Percentiles rank a stretch among this genome's conserved stretches.
Evolutionary conservation across 2,797 vertebrate genomes (phyloP).

Genomic region (Halcyon leucocephala): DNA sequence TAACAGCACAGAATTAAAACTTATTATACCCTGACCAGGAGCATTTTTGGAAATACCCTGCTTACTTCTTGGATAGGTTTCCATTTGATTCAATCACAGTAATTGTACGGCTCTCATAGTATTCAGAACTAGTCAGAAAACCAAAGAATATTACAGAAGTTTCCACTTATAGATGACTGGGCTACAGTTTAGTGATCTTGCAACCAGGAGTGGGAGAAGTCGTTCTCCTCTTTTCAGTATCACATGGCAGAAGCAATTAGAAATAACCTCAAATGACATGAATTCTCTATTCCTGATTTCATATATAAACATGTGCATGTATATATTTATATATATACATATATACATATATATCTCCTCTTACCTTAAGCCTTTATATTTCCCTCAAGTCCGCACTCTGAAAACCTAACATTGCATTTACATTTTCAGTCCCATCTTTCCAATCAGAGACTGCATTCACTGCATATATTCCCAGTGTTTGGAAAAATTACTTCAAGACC

Average conservation of each 20-base stretch:
- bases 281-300: neutral
- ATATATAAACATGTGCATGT: fast-evolving
- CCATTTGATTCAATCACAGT: constrained; percentile 11
- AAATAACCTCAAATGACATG: neutral
- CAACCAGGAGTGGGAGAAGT: neutral
- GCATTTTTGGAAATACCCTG: constrained; percentile 51
- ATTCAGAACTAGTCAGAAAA: neutral
- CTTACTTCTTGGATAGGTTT: constrained; percentile 25
- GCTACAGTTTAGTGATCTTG: neutral
- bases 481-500: neutral
- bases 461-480: neutral
- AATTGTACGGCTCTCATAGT: constrained; percentile 31
- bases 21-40: neutral
- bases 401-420: neutral
- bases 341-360: neutral
- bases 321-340: no score
- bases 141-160: neutral
- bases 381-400: neutral
- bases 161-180: constrained; percentile 11
- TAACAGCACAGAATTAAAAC: neutral
- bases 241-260: neutral
- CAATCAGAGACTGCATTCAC: neutral
- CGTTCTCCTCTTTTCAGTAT: neutral
- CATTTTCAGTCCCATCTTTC: neutral
- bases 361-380: neutral